Evolutionary conservation across 2,113 vertebrate species (phyloP), one percentile per base, ranked within the genome.

Genomic region (Elgaria multicarinata): DNA sequence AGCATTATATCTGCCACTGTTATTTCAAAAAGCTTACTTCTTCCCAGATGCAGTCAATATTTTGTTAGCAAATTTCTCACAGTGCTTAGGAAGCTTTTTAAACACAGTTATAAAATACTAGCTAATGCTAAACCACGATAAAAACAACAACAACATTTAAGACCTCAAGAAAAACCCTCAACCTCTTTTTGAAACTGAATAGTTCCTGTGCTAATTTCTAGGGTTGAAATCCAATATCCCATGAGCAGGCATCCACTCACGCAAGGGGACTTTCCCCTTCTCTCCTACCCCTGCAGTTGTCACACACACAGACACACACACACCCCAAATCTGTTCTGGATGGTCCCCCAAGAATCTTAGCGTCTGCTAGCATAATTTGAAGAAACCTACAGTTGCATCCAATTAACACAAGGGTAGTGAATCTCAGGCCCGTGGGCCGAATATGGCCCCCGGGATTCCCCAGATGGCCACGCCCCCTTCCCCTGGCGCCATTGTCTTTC

Each of bases 71-170:
- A 67, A 69, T 80, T 74, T 74, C 9, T 0, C 0, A 5, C 79
- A n/a, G 69, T 72, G 76, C 39, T 83, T 33, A 88, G 85, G 33
- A 36, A 55, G 74, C 6, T 86, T 84, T 92, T 83, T 55, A 77
- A 77, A 44, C 79, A 26, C 36, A 42, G 2, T 18, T 18, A 62
- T 62, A 20, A 50, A 50, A 50, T 78, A 69, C 83, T 5, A 72
- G 78, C 3, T 83, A 76, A 53, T 91, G 90, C 92, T 67, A 69
- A 81, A 91, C 90, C 42, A 83, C 46, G 24, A 87, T 92, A 90
- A 31, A 93, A 50, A 50, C 3, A 50, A 50, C n/a, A n/a, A n/a
- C n/a, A 94, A 88, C 39, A 22, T 58, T 28, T 67, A 14, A 16
- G 12, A 81, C 39, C 87, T 91, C 74, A 83, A 90, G 86, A 44